Percentiles rank a stretch among this genome's conserved stretches.
Evolutionary conservation across 2,797 vertebrate genomes (phyloP).

Genomic region (Lepilemur ruficaudatus): DNA sequence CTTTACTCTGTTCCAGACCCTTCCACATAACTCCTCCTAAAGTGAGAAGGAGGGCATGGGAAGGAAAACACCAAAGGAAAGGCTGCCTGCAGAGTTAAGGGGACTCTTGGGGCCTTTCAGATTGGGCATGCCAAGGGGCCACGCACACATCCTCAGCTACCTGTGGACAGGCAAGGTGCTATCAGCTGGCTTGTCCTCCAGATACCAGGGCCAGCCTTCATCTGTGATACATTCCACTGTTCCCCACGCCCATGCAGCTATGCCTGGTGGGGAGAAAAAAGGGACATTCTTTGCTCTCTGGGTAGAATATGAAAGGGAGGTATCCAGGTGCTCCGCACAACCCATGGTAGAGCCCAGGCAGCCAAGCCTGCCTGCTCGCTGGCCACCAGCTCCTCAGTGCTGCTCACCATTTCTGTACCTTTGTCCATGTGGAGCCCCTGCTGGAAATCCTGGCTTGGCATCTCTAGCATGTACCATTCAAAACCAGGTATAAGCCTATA

Average conservation of each 20-base stretch:
- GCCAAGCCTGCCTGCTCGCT: neutral
- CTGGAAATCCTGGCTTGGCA: neutral
- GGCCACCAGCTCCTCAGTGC: neutral
- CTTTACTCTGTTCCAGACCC: neutral
- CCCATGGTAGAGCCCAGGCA: neutral
- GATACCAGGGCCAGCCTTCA: neutral
- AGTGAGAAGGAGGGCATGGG: neutral
- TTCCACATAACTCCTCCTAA: neutral
- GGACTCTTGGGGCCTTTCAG: neutral
- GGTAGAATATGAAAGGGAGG: neutral
- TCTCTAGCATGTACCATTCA: neutral
- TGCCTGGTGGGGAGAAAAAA: neutral
- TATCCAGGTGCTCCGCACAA: neutral
- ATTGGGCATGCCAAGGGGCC: no score
- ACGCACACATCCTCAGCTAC: neutral
- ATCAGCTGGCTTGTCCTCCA: no score
- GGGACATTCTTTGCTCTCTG: neutral
- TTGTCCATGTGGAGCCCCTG: neutral
- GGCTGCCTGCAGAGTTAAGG: neutral
- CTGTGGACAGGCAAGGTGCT: neutral
- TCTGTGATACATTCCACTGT: neutral
- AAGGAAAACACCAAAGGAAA: neutral
- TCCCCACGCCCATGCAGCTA: neutral
- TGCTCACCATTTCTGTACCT: neutral
- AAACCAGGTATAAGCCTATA: neutral